Base-by-base conservation (phyloP, 2,113 vertebrate genomes). In the Halichoerus grypus region DNA sequence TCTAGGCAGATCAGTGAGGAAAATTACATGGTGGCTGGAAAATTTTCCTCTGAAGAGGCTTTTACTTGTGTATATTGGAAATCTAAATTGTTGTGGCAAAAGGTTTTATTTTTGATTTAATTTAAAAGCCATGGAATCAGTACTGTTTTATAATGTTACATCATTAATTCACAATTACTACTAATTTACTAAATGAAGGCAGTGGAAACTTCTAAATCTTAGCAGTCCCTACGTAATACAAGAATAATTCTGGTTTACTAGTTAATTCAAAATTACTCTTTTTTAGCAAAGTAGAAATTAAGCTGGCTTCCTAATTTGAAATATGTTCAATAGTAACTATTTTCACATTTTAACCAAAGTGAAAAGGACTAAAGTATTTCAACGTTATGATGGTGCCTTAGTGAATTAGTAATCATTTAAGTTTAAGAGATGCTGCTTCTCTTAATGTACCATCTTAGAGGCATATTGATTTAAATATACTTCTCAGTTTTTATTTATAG, bases 41-140 rank as follows among this genome's bases (percentile, higher is more conserved):
- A 79, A 39, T 90, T 69, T 87, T 46, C 24, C n/a, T 84, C 67
- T 89, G 51, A 90, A 95, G 55, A 89, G 16, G 22, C 24, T 94
- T 96, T 94, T 95, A 88, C 90, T 93, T 95, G 46, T 88, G 5
- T 84, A 4, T 82, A 59, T 49, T 28, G 42, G 92, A 90, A 95
- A 97, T 74, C 10, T 94, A 83, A 81, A 49, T 69, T 61, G 19
- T 83, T 19, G 46, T 91, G 49, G 33, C 39, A 85, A 55, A 96
- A 92, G 12, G 42, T 49, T 84, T 57, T 94, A 51, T 81, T 49
- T 87, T 3, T 93, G 63, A 94, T 74, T 91, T 94, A 86, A 80
- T 86, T 81, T 86, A 93, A 91, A 91, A 86, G 18, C 59, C 39
- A 42, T 28, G 49, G 24, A 95, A 74, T 95, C 8, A 49, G 28